phyloP scores from a whole-genome alignment of 92 coral and sea anemone species.

The Umimayanthus kanabou region DNA sequence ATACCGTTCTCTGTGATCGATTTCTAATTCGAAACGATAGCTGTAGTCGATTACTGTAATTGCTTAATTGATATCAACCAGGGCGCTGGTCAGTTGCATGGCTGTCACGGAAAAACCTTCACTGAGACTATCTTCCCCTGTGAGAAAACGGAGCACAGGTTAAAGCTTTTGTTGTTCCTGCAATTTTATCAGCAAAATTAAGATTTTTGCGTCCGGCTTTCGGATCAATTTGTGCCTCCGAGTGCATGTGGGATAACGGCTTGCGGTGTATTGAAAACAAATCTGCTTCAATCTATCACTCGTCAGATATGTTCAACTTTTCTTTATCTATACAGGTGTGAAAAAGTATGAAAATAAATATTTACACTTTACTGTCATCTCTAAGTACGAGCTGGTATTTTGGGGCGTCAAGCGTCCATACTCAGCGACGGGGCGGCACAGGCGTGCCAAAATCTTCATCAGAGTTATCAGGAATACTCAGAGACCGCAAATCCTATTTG shows the following conservation, averaged over 20 bases:
- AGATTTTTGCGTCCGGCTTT: neutral
- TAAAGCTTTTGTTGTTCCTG: neutral
- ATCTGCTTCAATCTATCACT: constrained; percentile 25
- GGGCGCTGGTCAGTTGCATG: neutral
- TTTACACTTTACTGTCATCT: constrained; percentile 33
- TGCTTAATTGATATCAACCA: constrained; percentile 48
- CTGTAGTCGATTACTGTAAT: constrained; percentile 59
- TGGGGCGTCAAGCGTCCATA: neutral
- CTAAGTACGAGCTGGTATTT: neutral
- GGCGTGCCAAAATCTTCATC: neutral
- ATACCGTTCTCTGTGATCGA: constrained; percentile 55
- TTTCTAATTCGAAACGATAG: constrained; percentile 69
- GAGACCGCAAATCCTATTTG: constrained; percentile 25
- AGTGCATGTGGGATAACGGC: neutral
- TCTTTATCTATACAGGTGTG: constrained; percentile 36
- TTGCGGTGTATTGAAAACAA: constrained; percentile 10
- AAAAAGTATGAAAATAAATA: constrained; percentile 29
- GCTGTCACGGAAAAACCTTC: constrained; percentile 5
- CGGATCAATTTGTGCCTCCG: neutral
- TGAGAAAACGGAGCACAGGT: neutral
- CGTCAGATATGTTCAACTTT: constrained; percentile 21
- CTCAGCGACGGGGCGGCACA: neutral
- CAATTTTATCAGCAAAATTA: neutral
- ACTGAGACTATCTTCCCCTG: neutral
- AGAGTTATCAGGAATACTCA: neutral